Base-by-base conservation (phyloP, 2,113 vertebrate species). In the Atractosteus spatula region DNA sequence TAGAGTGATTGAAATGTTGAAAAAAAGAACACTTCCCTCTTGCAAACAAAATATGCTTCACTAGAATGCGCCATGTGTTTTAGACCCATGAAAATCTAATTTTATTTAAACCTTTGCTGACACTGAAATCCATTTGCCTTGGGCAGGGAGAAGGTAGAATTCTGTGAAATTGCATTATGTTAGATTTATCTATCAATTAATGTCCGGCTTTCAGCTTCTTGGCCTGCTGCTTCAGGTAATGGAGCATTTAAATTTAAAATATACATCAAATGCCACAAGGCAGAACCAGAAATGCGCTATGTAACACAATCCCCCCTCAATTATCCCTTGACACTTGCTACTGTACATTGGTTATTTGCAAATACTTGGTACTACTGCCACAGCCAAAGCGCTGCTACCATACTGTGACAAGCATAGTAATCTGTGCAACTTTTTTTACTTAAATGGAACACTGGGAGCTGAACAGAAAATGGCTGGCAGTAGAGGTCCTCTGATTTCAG, bases 371-470 rank as follows among this genome's bases (percentile, higher is more conserved):
- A 78, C 80, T 86, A 82, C 82, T 82, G 79, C 80, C 81, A 80
- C 80, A 82, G 80, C 70, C 74, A 76, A 82, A 57, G 73, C 82
- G 81, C 85, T 86, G 82, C 75, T 84, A 80, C 80, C 83, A 74
- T 72, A 75, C 71, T 84, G 80, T 69, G 77, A 80, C 66, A 54
- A 7, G 76, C 61, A 76, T 76, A 82, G 76, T 79, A 82, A 82
- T 76, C 81, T 78, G 75, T 80, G 57, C 57, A 59, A 16, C 14
- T 11, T 14, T 11, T 59, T 85, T 74, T 79, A 71, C 77, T 69
- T 82, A 68, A 13, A 82, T 70, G 76, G 77, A 81, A 84, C 63
- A 74, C 72, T 83, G 82, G 76, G 85, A 86, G 78, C 86, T 71
- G 82, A 62, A 78, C 72, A 82, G 68, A 69, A 82, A 72, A 68